Base-by-base conservation (phyloP, 2,888 invertebrate species). In the Selenia dentaria region DNA sequence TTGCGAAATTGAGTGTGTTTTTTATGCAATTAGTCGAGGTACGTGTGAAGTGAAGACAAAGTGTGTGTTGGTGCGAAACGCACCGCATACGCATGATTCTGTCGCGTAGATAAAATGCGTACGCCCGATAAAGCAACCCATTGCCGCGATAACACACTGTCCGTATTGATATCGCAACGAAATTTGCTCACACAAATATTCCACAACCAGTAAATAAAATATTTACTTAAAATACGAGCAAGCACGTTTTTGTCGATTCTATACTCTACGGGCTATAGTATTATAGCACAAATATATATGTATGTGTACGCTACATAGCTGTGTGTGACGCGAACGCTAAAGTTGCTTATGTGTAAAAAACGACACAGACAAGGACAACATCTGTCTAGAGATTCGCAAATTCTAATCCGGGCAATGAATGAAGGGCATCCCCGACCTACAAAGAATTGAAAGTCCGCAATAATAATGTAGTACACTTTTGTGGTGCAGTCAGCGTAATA, bases 391-490 rank as follows among this genome's bases (percentile, higher is more conserved):
- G 66, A 79, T 83, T 85, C 67, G 84, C 86, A 75, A 66, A 71
- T 8, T 49, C 58, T 65, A 54, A 66, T 59, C 62, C 51, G 52
- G 57, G 33, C 37, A 38, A 63, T 70, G 76, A 76, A 74, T 75
- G 75, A 74, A 66, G 66, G 84, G 81, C 70, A 79, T 85, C 83
- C 87, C 85, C 87, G 75, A 82, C 85, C 85, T 83, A 78, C 73
- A 83, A 81, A 83, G 51, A 72, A 79, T 60, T 75, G 74, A 74
- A 76, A 71, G 59, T 57, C 66, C 54, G 71, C 63, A 65, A 61
- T 69, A 76, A 74, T 70, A 78, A 68, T 75, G 66, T 67, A 22
- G 74, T 69, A 71, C 70, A 79, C 79, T 79, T 81, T 85, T 79
- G 74, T 82, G 70, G 83, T 80, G 77, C 77, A 81, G 61, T 64